Base-by-base conservation (phyloP, 2,888 invertebrate genomes). In the Xestia xanthographa region DNA sequence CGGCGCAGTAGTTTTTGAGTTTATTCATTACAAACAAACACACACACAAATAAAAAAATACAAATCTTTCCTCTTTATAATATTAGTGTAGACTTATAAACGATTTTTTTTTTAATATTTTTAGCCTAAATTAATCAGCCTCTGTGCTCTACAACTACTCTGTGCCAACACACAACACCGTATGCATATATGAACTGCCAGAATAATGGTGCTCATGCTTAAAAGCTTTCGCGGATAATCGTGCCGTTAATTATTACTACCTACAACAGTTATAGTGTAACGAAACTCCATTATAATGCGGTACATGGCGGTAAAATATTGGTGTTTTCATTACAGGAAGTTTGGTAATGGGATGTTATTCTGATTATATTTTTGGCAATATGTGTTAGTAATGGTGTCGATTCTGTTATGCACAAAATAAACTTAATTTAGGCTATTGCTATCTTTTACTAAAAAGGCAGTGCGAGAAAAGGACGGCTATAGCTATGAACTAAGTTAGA, bases 201-300 rank as follows among this genome's bases (percentile, higher is more conserved):
- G 85, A 91, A 88, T 92, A 92, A 92, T 92, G 90, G 90, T 76
- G 87, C 85, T 87, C 86, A 86, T 87, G 92, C 92, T 93, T 94
- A 94, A 94, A 94, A 94, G 94, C 93, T 93, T 94, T 93, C 92
- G 91, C 90, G 91, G 92, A 91, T 93, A 93, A 93, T 92, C 92
- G 86, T 77, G 90, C 89, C 90, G 89, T 93, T 94, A 93, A 93
- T 94, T 93, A 93, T 93, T 91, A 90, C 80, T 86, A 89, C 86
- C 80, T 86, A 89, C 86, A 87, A 86, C 88, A 88, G 88, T 88
- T 89, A 89, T 88, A 83, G 82, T 86, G 83, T 90, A 91, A 91
- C 90, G 90, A 91, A 90, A 91, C 88, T 91, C 81, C 87, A 90
- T 90, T 90, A 89, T 85, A 84, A 29, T 70, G 62, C 41, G 29